phyloP scores from a whole-genome alignment of 2,113 vertebrate genomes.

The Mus spicilegus region DNA sequence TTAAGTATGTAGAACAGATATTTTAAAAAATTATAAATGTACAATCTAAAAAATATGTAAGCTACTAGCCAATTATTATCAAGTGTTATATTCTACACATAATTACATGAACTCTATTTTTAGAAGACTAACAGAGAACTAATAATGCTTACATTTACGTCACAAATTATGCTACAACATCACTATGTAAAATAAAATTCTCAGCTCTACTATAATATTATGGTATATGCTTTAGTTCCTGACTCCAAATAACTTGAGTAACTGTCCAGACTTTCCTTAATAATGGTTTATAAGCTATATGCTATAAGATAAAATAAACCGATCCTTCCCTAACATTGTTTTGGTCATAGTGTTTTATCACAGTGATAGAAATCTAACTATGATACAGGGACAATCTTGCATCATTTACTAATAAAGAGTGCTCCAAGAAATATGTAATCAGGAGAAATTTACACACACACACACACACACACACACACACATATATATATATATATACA shows the following conservation, averaged over 20 bases:
- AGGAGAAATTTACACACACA: not conserved
- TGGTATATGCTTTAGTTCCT: not conserved
- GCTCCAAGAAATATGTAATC: not conserved
- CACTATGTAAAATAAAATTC: not conserved
- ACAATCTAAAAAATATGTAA: not conserved
- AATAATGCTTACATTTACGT: not conserved
- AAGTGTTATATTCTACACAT: not conserved
- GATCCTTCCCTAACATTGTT: not conserved
- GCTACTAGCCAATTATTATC: not conserved
- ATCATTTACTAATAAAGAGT: not conserved
- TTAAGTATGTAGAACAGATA: not conserved
- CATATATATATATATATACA: no score
- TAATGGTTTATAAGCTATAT: not conserved
- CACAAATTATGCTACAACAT: not conserved
- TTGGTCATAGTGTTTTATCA: not conserved
- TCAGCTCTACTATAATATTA: not conserved
- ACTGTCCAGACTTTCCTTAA: not conserved
- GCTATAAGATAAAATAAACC: not conserved
- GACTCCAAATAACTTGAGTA: not conserved
- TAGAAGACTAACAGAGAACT: not conserved
- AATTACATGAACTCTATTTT: not conserved
- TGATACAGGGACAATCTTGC: not conserved
- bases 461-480: no score
- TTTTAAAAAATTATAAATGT: not conserved
- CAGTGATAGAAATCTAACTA: not conserved